Percentiles rank a stretch among this genome's conserved stretches.
Conservation (phyloP, 2,113 vertebrate species). For the Pardalotus punctatus region DNA sequence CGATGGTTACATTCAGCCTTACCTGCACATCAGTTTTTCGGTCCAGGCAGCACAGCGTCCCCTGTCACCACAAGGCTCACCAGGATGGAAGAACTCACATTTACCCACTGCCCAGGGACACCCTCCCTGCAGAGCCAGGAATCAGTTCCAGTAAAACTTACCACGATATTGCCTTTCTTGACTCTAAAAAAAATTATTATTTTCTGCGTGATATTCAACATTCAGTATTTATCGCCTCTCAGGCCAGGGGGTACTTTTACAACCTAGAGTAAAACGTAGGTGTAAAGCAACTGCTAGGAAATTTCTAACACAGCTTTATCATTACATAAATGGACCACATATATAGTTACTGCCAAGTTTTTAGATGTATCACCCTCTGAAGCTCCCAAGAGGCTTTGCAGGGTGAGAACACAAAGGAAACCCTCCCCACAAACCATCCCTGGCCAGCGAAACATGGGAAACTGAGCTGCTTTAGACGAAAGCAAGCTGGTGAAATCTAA, state of each 20-base stretch:
- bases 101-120: neutral
- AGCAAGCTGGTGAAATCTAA: neutral
- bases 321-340: neutral
- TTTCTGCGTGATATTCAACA: neutral
- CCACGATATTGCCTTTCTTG: neutral
- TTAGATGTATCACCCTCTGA: neutral
- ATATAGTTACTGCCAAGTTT: neutral
- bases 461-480: neutral
- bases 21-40: neutral
- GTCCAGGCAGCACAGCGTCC: neutral
- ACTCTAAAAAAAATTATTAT: neutral
- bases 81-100: neutral
- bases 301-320: neutral
- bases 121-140: neutral
- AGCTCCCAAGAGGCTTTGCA: neutral
- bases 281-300: neutral
- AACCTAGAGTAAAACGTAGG: neutral
- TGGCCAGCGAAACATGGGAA: neutral
- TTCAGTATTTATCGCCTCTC: neutral
- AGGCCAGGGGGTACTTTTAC: neutral
- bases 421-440: neutral
- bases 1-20: neutral
- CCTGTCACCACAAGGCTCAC: neutral
- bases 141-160: neutral
- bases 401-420: constrained; percentile 6